phyloP scores from a whole-genome alignment of 2,113 vertebrate species.

The Lasiurus cinereus region DNA sequence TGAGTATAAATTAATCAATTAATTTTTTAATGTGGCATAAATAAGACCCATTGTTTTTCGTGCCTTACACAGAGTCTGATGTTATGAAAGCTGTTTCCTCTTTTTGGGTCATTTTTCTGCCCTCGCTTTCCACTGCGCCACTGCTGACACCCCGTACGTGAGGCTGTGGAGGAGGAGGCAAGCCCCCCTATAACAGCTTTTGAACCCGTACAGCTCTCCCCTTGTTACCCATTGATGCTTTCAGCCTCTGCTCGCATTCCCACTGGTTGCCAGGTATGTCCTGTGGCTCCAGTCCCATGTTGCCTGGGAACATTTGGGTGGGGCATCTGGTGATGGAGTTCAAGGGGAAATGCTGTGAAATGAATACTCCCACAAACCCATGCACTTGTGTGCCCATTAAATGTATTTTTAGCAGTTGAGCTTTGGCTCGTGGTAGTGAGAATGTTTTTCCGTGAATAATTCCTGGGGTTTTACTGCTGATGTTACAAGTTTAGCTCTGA shows the following conservation, averaged over 20 bases:
- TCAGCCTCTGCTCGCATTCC: neutral
- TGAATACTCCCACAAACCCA: neutral
- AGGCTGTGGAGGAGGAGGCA: neutral
- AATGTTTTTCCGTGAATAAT: conserved; percentile 65
- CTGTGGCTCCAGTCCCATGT: neutral
- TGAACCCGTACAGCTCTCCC: neutral
- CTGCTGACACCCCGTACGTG: neutral
- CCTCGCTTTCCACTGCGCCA: neutral
- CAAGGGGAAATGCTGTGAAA: neutral
- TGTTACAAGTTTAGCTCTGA: conserved; percentile 48
- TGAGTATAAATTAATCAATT: neutral
- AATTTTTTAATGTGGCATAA: neutral
- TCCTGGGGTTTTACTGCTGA: conserved; percentile 51
- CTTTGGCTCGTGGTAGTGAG: conserved; percentile 42
- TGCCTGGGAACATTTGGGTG: neutral
- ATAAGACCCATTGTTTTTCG: neutral
- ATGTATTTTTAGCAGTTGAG: conserved; percentile 44
- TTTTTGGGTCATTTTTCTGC: neutral
- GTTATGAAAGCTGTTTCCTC: neutral
- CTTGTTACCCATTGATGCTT: neutral
- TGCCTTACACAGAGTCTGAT: neutral
- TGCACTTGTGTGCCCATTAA: neutral
- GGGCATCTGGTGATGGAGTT: neutral
- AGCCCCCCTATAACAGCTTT: fast-evolving
- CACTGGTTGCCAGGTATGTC: neutral